Percentiles rank a stretch among this genome's conserved stretches.
Conservation (phyloP, 2,888 invertebrate species). For the Athripsodes cinereus region DNA sequence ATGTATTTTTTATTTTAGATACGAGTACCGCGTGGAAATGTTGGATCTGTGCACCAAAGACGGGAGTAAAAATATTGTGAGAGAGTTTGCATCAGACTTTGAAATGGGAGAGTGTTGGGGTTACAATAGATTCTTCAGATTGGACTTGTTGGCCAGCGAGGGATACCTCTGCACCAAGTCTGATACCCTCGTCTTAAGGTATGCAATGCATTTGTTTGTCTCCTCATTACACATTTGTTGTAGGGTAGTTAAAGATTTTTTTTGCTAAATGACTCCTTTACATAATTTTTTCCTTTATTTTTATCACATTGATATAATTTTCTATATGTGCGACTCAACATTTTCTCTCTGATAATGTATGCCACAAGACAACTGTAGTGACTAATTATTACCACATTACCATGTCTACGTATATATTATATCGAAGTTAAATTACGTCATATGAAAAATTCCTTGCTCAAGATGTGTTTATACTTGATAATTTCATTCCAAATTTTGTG, state of each 20-base stretch:
- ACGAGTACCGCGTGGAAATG: conserved; percentile 93
- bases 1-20: conserved; percentile 45
- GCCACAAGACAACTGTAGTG: too few relatives aligned
- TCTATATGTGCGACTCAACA: neutral
- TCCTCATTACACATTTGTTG: too few relatives aligned
- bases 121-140: conserved; percentile 86
- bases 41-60: conserved; percentile 83
- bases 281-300: too few relatives aligned
- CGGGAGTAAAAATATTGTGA: conserved; percentile 78
- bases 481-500: too few relatives aligned
- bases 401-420: too few relatives aligned
- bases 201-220: too few relatives aligned
- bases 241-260: neutral
- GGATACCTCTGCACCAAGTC: conserved; percentile 80
- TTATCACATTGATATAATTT: neutral
- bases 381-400: too few relatives aligned
- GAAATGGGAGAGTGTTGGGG: conserved; percentile 97
- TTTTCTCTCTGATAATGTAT: neutral
- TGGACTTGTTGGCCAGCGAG: conserved; percentile 84
- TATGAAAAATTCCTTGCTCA: too few relatives aligned
- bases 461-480: too few relatives aligned
- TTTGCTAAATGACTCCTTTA: too few relatives aligned
- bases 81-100: conserved; percentile 93
- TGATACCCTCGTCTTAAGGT: conserved; percentile 79
- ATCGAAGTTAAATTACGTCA: too few relatives aligned